phyloP scores from a whole-genome alignment of 1,140 invertebrate genomes.

The Chymomyza costata region DNA sequence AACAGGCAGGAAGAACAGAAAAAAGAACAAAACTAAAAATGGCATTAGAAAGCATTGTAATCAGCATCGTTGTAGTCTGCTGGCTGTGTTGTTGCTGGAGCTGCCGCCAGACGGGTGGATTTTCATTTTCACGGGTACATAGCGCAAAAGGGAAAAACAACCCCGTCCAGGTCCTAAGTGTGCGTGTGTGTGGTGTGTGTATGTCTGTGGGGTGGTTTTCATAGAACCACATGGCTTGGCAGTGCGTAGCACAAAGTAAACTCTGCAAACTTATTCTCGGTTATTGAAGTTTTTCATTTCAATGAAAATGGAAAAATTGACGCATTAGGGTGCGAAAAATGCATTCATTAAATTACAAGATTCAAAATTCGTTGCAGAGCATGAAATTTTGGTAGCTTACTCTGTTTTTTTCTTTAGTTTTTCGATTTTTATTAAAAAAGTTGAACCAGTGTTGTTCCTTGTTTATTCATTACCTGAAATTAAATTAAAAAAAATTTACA shows the following conservation, averaged over 20 bases:
- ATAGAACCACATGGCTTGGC: conserved; percentile 16
- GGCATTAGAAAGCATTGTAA: conserved; percentile 68
- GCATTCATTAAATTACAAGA: conserved; percentile 50
- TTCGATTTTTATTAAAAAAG: conserved; percentile 4
- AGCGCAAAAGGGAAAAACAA: conserved; percentile 54
- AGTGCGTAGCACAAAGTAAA: conserved; percentile 18
- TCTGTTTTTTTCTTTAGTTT: conserved; percentile 12
- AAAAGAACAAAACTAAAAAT: conserved; percentile 43
- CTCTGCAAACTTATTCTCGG: conserved; percentile 42
- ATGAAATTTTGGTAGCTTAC: conserved; percentile 9
- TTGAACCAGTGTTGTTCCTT: neutral
- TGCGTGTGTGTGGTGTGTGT: conserved; percentile 12
- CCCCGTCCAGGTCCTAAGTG: conserved; percentile 46
- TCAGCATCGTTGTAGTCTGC: too few species aligned
- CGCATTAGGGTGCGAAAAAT: conserved; percentile 23
- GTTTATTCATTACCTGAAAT: conserved; percentile 42
- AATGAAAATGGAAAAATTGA: conserved; percentile 1
- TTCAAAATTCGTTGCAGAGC: conserved; percentile 5
- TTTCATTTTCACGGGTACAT: conserved; percentile 44
- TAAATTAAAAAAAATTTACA: conserved; percentile 12
- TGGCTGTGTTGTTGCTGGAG: conserved; percentile 20
- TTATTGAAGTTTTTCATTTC: conserved; percentile 15
- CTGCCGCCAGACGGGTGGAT: conserved; percentile 53
- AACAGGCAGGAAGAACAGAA: too few species aligned
- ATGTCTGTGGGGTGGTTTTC: conserved; percentile 47